These are phyloP conservation scores for Girardinus metallicus DNA, from an alignment of 2,797 vertebrate genomes.

Conservation along the genomic window DNA sequence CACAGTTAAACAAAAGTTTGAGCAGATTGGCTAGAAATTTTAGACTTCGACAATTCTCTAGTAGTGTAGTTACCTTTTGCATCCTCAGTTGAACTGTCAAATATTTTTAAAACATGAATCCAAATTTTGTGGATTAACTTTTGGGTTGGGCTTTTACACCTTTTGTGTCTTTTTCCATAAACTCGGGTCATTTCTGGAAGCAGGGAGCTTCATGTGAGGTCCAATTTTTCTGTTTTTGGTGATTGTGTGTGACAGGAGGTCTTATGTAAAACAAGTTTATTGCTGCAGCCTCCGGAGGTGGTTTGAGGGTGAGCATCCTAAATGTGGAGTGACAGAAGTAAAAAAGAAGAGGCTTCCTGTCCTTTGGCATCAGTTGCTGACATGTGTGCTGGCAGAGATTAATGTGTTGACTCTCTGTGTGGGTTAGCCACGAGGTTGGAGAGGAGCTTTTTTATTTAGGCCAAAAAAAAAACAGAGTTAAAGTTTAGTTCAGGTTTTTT, in stretches of 20 bases:
- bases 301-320: conserved; percentile 59
- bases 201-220: background rate
- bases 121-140: background rate
- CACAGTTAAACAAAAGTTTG: background rate
- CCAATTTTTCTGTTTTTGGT: background rate
- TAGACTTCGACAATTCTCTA: background rate
- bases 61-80: background rate
- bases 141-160: background rate
- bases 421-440: conserved; percentile 42
- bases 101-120: background rate
- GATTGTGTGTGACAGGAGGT: conserved; percentile 28
- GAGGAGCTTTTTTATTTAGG: conserved; percentile 27
- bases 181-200: background rate
- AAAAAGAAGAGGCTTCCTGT: conserved; percentile 59
- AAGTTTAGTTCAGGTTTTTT: background rate
- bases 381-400: background rate
- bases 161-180: background rate
- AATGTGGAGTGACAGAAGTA: conserved; percentile 73
- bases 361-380: conserved; percentile 27
- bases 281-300: conserved; percentile 61
- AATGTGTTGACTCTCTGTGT: conserved; percentile 41
- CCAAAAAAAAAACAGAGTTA: background rate
- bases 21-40: background rate
- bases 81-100: background rate
- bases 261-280: conserved; percentile 73